These are phyloP conservation scores for Pterois miles DNA, from an alignment of 2,797 vertebrate genomes.

Conservation along the genomic window DNA sequence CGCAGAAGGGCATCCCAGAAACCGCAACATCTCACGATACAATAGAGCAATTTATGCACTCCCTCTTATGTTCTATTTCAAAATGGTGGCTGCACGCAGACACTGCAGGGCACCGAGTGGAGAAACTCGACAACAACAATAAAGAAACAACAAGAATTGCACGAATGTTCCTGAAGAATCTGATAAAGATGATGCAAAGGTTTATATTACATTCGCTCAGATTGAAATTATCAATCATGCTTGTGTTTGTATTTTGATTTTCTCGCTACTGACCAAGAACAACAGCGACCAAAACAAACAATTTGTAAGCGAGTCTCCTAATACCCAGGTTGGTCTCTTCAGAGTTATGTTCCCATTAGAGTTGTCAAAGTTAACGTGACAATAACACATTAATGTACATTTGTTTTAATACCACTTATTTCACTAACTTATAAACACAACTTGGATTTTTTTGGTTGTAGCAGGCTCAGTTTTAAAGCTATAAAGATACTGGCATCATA, in stretches of 20 bases:
- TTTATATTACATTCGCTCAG: not conserved
- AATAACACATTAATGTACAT: too few relatives aligned
- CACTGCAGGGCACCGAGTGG: not conserved
- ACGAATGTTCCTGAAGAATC: not conserved
- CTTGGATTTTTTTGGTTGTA: too few relatives aligned
- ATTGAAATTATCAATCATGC: not conserved
- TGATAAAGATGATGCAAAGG: not conserved
- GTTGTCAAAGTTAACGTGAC: too few relatives aligned
- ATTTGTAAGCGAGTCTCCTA: not conserved
- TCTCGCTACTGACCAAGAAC: not conserved
- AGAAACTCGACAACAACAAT: not conserved
- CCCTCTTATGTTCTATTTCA: not conserved
- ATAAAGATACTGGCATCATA: too few relatives aligned
- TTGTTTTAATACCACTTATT: too few relatives aligned
- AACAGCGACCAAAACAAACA: not conserved
- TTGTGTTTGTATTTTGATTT: not conserved
- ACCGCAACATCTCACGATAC: conserved; percentile 9
- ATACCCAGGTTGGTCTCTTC: not conserved
- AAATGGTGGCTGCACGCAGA: conserved; percentile 1
- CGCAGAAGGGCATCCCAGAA: conserved; percentile 15
- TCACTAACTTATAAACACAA: too few relatives aligned
- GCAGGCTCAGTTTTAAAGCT: too few relatives aligned
- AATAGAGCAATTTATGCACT: not conserved
- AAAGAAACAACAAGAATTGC: not conserved
- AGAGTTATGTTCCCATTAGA: fast-evolving